These are phyloP conservation scores for Acanthosepion pharaonis DNA, from an alignment of 2,888 invertebrate species.

Conservation along the genomic window DNA sequence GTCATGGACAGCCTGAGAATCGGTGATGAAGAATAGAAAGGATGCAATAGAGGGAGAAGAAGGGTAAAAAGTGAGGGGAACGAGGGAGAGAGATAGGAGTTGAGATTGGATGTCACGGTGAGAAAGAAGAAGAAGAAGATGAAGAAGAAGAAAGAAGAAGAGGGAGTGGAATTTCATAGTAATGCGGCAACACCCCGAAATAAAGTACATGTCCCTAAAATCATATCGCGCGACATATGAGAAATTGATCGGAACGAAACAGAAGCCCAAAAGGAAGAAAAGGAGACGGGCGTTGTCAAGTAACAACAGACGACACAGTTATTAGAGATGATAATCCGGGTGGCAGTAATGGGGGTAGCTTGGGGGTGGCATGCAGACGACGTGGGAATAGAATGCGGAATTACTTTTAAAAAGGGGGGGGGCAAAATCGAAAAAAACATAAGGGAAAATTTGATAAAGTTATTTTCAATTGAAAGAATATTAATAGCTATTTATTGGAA, in stretches of 20 bases:
- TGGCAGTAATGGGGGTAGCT: background rate
- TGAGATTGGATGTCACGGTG: background rate
- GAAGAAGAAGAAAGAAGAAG: background rate
- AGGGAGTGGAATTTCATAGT: background rate
- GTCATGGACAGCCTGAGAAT: no score
- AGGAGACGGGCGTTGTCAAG: constrained; percentile 1
- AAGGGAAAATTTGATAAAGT: no score
- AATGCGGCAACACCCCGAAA: no score
- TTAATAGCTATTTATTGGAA: no score
- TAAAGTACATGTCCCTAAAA: no score
- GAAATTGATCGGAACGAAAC: background rate
- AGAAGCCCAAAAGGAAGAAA: background rate
- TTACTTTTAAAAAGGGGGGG: background rate
- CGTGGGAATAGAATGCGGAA: background rate
- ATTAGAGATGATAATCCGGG: background rate
- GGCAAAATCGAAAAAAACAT: no score
- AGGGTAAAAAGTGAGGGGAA: no score
- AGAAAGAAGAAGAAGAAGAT: background rate
- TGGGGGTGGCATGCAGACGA: background rate
- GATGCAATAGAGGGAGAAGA: no score
- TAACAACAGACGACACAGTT: background rate
- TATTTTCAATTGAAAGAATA: no score
- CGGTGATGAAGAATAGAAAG: no score
- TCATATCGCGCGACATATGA: background rate
- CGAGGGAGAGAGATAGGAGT: background rate